A percentile compares a stretch with the other conserved stretches of the same genome.
Conservation (phyloP, 1,140 invertebrate genomes). For the Drosophila subpulchrella region DNA sequence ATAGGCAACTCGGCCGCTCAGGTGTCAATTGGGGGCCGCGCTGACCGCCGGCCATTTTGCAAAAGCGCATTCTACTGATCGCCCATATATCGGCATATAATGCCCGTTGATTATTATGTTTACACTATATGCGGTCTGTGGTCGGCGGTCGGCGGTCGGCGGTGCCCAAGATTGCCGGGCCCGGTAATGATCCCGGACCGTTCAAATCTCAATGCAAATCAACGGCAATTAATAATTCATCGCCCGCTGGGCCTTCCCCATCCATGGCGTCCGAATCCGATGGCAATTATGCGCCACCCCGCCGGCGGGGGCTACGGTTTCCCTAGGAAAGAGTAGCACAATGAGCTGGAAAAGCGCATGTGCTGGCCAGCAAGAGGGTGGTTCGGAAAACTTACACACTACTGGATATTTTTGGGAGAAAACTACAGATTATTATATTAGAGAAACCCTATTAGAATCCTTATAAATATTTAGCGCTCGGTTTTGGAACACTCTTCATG, state of each 20-base stretch:
- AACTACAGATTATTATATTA: not conserved
- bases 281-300: constrained; percentile 61
- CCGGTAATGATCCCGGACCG: constrained; percentile 60
- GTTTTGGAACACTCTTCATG: no score
- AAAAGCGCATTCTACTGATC: constrained; percentile 67
- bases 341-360: constrained; percentile 22
- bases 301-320: not conserved
- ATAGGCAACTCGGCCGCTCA: constrained; percentile 59
- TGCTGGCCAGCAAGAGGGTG: constrained; percentile 27
- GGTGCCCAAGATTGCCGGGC: constrained; percentile 31
- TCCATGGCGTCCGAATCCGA: constrained; percentile 53
- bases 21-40: constrained; percentile 76
- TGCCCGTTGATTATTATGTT: constrained; percentile 79
- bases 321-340: constrained; percentile 20
- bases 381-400: constrained; percentile 1
- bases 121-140: constrained; percentile 51
- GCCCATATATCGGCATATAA: constrained; percentile 68
- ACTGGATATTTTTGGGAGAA: not conserved
- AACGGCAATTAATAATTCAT: constrained; percentile 82
- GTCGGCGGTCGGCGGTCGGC: not conserved
- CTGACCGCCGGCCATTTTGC: constrained; percentile 76
- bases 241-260: constrained; percentile 67
- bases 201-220: constrained; percentile 78
- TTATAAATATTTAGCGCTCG: no score
- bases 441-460: not conserved